A percentile compares a stretch with the other conserved stretches of the same genome.
Conservation (phyloP, 2,888 invertebrate genomes). For the Synanthedon andrenaeformis region DNA sequence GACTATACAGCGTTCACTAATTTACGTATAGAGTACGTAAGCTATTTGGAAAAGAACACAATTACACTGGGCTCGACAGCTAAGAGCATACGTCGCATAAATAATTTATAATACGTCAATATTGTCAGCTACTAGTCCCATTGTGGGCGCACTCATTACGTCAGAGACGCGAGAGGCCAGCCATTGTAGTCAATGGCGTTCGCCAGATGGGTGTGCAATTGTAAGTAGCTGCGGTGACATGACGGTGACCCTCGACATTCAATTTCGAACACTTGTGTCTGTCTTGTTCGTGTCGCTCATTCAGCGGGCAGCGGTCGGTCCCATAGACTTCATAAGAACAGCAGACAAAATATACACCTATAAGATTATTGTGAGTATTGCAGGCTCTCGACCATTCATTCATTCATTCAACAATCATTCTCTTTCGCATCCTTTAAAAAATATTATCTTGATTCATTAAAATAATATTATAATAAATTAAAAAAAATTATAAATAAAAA, state of each 20-base stretch:
- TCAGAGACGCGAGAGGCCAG: constrained; percentile 30
- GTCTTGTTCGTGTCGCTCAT: constrained; percentile 5
- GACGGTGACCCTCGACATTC: constrained; percentile 40
- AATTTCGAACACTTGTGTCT: constrained; percentile 2
- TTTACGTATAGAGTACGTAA: constrained; percentile 14
- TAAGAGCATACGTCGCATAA: constrained; percentile 37
- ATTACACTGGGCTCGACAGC: constrained; percentile 28
- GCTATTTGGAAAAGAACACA: constrained; percentile 29
- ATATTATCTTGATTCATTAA: neutral
- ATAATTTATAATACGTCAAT: constrained; percentile 53
- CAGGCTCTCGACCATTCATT: too few species aligned
- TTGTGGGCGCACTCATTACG: constrained; percentile 51
- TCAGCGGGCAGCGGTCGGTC: neutral
- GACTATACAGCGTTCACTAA: neutral
- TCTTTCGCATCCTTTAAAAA: too few species aligned
- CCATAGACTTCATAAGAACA: neutral
- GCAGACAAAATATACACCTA: neutral
- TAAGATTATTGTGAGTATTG: too few species aligned
- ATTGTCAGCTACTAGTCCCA: constrained; percentile 54
- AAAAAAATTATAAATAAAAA: too few species aligned
- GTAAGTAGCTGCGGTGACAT: constrained; percentile 43
- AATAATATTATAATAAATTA: too few species aligned
- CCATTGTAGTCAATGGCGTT: constrained; percentile 64
- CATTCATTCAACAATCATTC: too few species aligned
- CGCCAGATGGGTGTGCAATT: constrained; percentile 63